Conservation (phyloP, 2,113 vertebrate genomes). For the Fulica atra region DNA sequence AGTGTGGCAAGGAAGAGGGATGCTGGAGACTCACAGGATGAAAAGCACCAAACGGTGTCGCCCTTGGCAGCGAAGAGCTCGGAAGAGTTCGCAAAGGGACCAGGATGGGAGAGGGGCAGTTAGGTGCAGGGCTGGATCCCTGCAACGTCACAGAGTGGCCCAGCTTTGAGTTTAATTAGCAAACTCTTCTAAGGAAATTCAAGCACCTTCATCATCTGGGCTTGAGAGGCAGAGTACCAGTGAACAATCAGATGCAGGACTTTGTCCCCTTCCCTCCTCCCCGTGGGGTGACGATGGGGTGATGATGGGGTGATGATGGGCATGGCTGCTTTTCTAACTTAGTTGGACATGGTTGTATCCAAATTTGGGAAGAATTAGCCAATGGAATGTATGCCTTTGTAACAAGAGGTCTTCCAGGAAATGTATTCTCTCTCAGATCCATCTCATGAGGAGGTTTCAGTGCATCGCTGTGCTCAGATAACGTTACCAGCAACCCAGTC, state of each 20-base stretch:
- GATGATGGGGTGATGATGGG: too few relatives aligned
- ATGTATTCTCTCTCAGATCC: background rate
- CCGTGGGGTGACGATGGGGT: background rate
- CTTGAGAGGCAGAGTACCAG: background rate
- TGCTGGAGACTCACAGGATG: background rate
- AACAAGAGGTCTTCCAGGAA: background rate
- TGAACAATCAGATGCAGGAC: too few relatives aligned
- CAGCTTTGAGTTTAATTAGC: background rate
- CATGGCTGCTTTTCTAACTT: background rate
- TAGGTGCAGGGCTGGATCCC: too few relatives aligned
- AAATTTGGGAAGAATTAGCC: background rate
- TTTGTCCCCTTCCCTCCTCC: background rate
- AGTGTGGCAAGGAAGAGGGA: background rate
- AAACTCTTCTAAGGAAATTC: background rate
- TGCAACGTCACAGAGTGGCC: background rate
- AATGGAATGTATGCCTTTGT: fast-evolving
- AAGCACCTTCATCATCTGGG: background rate
- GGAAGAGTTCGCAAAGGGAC: background rate
- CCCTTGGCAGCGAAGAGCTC: background rate
- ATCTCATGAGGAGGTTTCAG: background rate
- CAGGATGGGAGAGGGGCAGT: background rate
- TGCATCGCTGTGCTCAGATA: fast-evolving
- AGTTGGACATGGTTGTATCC: background rate
- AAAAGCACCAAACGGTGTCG: background rate
- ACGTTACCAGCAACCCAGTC: background rate